A percentile compares a stretch with the other conserved stretches of the same genome.
Evolutionary conservation across 2,888 invertebrate genomes (phyloP).

Genomic region (Exocentrus adspersus): DNA sequence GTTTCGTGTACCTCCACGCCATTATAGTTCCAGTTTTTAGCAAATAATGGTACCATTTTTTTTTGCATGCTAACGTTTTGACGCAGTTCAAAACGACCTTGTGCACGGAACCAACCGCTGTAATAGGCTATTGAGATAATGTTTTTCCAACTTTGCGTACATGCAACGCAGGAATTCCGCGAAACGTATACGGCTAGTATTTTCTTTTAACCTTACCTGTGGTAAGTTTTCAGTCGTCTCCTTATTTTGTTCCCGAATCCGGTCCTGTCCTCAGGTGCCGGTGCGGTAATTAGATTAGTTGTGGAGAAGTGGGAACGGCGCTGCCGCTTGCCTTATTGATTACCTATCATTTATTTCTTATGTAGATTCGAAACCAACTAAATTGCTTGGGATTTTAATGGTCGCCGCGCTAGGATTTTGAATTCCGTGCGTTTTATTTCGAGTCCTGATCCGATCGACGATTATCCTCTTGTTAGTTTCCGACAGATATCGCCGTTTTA

Average conservation of each 20-base stretch:
- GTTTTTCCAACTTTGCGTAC: not conserved
- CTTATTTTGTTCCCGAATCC: too few relatives aligned
- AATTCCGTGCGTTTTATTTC: not conserved
- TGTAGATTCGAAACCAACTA: slow-evolving; percentile 1
- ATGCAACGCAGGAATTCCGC: not conserved
- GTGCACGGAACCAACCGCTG: not conserved
- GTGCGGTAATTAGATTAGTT: not conserved
- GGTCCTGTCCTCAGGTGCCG: not conserved
- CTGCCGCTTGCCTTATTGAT: not conserved
- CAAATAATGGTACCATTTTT: not conserved
- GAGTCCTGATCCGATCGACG: slow-evolving; percentile 2
- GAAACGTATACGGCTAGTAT: too few relatives aligned
- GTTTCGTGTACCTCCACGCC: not conserved
- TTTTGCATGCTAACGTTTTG: not conserved
- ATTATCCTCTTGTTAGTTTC: slow-evolving; percentile 17
- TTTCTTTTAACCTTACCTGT: too few relatives aligned
- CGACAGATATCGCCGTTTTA: slow-evolving; percentile 12
- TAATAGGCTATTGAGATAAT: not conserved
- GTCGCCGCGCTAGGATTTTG: not conserved
- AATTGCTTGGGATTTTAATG: not conserved
- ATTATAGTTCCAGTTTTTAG: not conserved
- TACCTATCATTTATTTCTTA: not conserved
- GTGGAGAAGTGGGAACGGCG: not conserved
- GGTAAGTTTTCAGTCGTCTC: too few relatives aligned
- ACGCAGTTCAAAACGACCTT: not conserved